Conservation (phyloP, 2,888 invertebrate genomes). For the Teinopalpus imperialis region DNA sequence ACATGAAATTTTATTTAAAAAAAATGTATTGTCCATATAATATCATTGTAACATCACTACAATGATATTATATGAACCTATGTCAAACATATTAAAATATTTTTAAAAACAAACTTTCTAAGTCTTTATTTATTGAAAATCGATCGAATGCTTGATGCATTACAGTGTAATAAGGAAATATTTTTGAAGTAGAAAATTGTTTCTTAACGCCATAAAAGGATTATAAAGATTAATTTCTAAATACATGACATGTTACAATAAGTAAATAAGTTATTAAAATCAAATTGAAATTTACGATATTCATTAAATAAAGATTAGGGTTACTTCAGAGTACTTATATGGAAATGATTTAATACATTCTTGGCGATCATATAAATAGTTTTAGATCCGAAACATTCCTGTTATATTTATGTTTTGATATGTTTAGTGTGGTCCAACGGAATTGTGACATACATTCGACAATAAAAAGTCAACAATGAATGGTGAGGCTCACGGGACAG, state of each 20-base stretch:
- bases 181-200: slow-evolving; percentile 47
- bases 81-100: background rate
- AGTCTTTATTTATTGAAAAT: slow-evolving; percentile 12
- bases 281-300: slow-evolving; percentile 74
- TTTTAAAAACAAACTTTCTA: background rate
- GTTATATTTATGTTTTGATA: slow-evolving; percentile 60
- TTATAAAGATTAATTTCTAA: slow-evolving; percentile 61
- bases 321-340: slow-evolving; percentile 44
- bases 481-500: slow-evolving; percentile 55
- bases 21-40: no score
- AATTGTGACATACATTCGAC: slow-evolving; percentile 67
- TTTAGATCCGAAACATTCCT: slow-evolving; percentile 59
- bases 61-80: no score
- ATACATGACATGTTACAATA: slow-evolving; percentile 46
- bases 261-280: slow-evolving; percentile 77
- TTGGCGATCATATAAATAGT: slow-evolving; percentile 55
- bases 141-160: background rate
- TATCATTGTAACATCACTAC: no score
- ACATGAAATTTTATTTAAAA: no score
- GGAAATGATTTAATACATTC: slow-evolving; percentile 68
- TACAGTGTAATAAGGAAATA: slow-evolving; percentile 25
- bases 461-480: slow-evolving; percentile 74
- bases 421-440: slow-evolving; percentile 60
- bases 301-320: slow-evolving; percentile 74
- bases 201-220: slow-evolving; percentile 44